phyloP scores from a whole-genome alignment of 2,113 vertebrate species.

The Prionailurus bengalensis region DNA sequence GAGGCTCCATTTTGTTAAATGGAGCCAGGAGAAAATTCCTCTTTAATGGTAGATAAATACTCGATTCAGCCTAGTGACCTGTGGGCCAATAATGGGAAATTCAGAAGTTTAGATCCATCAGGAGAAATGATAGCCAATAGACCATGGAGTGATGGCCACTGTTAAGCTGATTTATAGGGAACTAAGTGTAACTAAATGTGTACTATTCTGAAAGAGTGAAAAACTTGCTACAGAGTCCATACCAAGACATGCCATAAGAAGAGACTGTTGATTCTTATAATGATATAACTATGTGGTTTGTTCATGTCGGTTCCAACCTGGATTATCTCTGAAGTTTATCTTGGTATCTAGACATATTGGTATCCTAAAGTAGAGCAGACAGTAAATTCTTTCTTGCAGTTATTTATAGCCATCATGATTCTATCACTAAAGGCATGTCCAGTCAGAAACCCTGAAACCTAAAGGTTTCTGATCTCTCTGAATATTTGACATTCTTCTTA shows the following conservation, averaged over 20 bases:
- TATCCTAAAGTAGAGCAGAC: neutral
- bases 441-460: neutral
- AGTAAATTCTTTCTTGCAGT: neutral
- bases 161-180: conserved; percentile 73
- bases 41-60: conserved; percentile 64
- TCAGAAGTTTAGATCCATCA: conserved; percentile 72
- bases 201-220: conserved; percentile 2
- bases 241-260: neutral
- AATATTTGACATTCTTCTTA: neutral
- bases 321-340: conserved; percentile 54
- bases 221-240: conserved; percentile 4
- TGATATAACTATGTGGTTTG: conserved; percentile 23
- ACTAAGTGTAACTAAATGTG: conserved; percentile 47
- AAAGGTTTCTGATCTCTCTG: neutral
- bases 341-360: conserved; percentile 11
- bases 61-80: conserved; percentile 64
- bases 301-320: conserved; percentile 7
- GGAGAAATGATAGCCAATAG: conserved; percentile 63
- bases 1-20: conserved; percentile 61
- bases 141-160: conserved; percentile 60
- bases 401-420: neutral
- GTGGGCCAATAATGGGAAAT: conserved; percentile 62
- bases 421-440: neutral
- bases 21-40: conserved; percentile 42
- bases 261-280: conserved; percentile 50